Conservation (phyloP, 2,888 invertebrate genomes). For the Megastigmus dorsalis region DNA sequence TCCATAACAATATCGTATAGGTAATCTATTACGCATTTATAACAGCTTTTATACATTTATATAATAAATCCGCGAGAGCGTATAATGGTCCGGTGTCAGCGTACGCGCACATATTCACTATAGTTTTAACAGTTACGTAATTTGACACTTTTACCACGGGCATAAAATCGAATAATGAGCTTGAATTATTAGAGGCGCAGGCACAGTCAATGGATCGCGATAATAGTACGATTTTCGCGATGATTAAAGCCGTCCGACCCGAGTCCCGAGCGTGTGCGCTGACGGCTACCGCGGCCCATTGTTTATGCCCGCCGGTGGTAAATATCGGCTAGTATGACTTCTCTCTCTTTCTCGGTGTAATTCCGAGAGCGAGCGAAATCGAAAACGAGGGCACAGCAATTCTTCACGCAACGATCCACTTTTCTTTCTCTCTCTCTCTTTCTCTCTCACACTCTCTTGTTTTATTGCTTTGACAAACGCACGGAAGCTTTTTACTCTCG, state of each 20-base stretch:
- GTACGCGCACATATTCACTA: too few species aligned
- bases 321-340: background rate
- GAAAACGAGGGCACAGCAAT: constrained; percentile 33
- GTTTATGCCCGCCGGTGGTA: constrained; percentile 18
- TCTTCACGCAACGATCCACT: constrained; percentile 14
- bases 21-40: constrained; percentile 1
- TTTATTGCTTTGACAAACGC: constrained; percentile 19
- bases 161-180: too few species aligned
- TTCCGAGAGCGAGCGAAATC: background rate
- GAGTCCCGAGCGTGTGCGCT: too few species aligned
- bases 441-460: background rate
- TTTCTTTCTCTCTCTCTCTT: background rate
- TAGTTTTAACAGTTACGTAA: too few species aligned
- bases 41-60: background rate
- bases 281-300: constrained; percentile 4
- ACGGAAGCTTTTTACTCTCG: background rate
- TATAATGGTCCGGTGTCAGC: too few species aligned
- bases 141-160: too few species aligned
- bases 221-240: constrained; percentile 19
- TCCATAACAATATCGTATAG: background rate
- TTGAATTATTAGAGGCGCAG: too few species aligned
- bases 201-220: too few species aligned
- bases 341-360: too few species aligned
- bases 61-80: too few species aligned
- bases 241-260: constrained; percentile 1